These are phyloP conservation scores for Stigmatopora nigra DNA, from an alignment of 2,113 vertebrate genomes.

Conservation along the genomic window DNA sequence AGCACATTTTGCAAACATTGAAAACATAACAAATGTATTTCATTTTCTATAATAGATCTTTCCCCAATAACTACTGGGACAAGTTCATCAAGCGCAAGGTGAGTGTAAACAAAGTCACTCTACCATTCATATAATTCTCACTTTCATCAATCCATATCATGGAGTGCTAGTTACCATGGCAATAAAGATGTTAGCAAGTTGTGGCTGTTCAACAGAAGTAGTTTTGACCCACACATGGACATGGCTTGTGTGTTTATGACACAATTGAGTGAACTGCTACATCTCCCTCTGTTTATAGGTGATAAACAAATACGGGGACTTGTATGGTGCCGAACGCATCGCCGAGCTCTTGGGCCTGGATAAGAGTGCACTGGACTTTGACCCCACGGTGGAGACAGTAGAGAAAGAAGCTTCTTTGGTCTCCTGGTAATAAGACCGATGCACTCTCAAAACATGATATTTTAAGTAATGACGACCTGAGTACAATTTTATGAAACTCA, in stretches of 20 bases:
- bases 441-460: not conserved
- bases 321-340: slow-evolving; percentile 93
- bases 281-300: slow-evolving; percentile 67
- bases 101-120: slow-evolving; percentile 29
- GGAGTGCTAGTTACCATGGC: too few relatives aligned
- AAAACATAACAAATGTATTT: too few relatives aligned
- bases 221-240: too few relatives aligned
- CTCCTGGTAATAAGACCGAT: slow-evolving; percentile 77
- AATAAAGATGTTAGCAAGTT: too few relatives aligned
- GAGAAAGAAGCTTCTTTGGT: slow-evolving; percentile 84
- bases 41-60: slow-evolving; percentile 74
- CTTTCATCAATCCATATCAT: too few relatives aligned
- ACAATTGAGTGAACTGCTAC: not conserved
- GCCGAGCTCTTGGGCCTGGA: slow-evolving; percentile 94
- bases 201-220: too few relatives aligned
- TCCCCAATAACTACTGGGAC: slow-evolving; percentile 98
- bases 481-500: not conserved
- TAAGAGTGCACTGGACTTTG: slow-evolving; percentile 92
- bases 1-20: too few relatives aligned
- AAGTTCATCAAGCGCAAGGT: slow-evolving; percentile 98
- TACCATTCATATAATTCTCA: not conserved
- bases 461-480: not conserved
- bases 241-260: too few relatives aligned
- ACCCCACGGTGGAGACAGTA: slow-evolving; percentile 83
- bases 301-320: slow-evolving; percentile 95